Evolutionary conservation across 1,140 invertebrate species (phyloP).

Genomic region (Pseudomyrmex dendroicus): DNA sequence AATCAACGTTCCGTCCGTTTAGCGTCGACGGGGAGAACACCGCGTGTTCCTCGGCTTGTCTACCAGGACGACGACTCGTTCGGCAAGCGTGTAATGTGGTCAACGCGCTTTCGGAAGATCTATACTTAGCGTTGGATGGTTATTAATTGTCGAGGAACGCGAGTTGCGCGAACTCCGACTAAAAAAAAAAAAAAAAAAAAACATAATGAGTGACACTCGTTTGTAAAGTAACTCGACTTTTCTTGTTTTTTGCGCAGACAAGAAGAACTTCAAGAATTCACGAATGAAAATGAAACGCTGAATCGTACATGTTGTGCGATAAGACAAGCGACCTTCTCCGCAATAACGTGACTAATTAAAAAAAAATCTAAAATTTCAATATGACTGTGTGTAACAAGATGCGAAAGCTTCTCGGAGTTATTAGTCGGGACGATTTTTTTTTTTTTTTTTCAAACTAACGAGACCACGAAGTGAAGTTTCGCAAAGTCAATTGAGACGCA

Average conservation of each 20-base stretch:
- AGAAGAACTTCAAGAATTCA: neutral
- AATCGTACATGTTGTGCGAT: neutral
- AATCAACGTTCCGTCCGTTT: slow-evolving; percentile 77
- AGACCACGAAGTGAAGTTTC: neutral
- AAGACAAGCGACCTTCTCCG: neutral
- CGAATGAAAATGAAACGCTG: neutral
- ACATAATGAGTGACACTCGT: slow-evolving; percentile 1
- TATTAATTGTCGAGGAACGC: slow-evolving; percentile 24
- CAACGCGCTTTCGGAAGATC: slow-evolving; percentile 16
- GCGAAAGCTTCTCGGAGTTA: neutral
- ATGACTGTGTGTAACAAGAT: neutral
- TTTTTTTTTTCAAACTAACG: neutral
- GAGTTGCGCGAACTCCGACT: neutral
- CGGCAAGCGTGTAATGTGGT: slow-evolving; percentile 32
- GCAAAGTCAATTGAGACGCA: slow-evolving; percentile 29
- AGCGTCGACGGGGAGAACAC: slow-evolving; percentile 51
- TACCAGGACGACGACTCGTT: slow-evolving; percentile 33
- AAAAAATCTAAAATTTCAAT: neutral
- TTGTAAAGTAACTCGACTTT: neutral
- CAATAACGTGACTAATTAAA: neutral
- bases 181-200: neutral
- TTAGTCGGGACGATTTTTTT: neutral
- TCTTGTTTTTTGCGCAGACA: neutral
- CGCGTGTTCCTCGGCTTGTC: slow-evolving; percentile 15
- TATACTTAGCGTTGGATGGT: slow-evolving; percentile 46